These are phyloP conservation scores for Apamea monoglypha DNA, from an alignment of 2,888 invertebrate species.

Conservation along the genomic window DNA sequence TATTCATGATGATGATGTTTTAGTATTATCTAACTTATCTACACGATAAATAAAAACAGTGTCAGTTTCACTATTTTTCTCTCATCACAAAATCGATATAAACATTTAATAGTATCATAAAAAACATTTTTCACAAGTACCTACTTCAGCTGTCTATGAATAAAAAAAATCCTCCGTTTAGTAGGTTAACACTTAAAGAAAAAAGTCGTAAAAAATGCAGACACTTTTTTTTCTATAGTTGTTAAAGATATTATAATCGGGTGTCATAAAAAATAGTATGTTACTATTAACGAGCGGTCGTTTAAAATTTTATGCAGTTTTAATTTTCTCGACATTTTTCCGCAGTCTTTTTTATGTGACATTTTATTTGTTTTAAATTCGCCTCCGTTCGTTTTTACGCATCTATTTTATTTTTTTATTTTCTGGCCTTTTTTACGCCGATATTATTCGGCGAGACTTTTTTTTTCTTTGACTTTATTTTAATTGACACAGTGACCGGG, in stretches of 20 bases:
- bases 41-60: neutral
- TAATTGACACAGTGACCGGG: neutral
- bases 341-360: constrained; percentile 21
- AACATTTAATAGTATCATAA: neutral
- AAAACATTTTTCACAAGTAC: constrained; percentile 14
- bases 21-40: too few species aligned
- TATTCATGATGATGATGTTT: too few species aligned
- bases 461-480: neutral
- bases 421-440: neutral
- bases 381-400: constrained; percentile 5
- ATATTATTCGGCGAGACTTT: neutral
- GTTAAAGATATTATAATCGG: constrained; percentile 37
- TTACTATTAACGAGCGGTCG: constrained; percentile 46
- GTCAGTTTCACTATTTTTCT: neutral
- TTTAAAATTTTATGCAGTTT: constrained; percentile 54
- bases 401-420: constrained; percentile 9
- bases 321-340: constrained; percentile 38
- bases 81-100: neutral
- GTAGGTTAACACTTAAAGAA: constrained; percentile 7
- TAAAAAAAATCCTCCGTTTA: constrained; percentile 1
- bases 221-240: constrained; percentile 34
- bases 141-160: neutral
- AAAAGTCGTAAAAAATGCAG: constrained; percentile 34
- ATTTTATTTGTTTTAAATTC: constrained; percentile 41
- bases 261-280: constrained; percentile 49